phyloP scores from a whole-genome alignment of 2,113 vertebrate species.

The Lophius piscatorius region DNA sequence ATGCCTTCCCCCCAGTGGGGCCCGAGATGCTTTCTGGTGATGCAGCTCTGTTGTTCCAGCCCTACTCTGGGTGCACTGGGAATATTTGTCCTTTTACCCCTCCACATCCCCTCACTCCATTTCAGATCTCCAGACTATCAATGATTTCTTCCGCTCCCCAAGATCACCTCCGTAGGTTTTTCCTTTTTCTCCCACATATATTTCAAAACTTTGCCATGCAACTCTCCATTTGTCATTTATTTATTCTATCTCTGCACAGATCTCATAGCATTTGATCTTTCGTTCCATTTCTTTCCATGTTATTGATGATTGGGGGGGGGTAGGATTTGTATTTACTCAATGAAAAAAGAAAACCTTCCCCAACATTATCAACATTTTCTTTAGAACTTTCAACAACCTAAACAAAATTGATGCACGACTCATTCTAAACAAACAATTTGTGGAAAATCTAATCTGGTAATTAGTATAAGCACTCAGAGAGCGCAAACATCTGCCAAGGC shows the following conservation, averaged over 20 bases:
- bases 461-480: too few species aligned
- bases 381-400: too few species aligned
- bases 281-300: not conserved
- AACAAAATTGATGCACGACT: too few species aligned
- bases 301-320: too few species aligned
- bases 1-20: conserved; percentile 62
- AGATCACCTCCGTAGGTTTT: conserved; percentile 27
- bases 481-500: too few species aligned
- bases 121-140: conserved; percentile 61
- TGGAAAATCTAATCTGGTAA: too few species aligned
- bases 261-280: not conserved
- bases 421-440: too few species aligned
- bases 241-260: not conserved
- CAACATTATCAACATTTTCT: too few species aligned
- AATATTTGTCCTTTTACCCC: conserved; percentile 77
- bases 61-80: conserved; percentile 75
- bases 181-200: conserved; percentile 7
- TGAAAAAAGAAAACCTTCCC: too few species aligned
- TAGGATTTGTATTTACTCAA: too few species aligned
- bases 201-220: not conserved
- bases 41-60: conserved; percentile 72
- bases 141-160: conserved; percentile 40
- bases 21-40: conserved; percentile 69
- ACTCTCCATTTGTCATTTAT: not conserved
- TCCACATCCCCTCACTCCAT: conserved; percentile 57